Base-by-base conservation (phyloP, 2,888 invertebrate species). In the Microctonus aethiopoides region DNA sequence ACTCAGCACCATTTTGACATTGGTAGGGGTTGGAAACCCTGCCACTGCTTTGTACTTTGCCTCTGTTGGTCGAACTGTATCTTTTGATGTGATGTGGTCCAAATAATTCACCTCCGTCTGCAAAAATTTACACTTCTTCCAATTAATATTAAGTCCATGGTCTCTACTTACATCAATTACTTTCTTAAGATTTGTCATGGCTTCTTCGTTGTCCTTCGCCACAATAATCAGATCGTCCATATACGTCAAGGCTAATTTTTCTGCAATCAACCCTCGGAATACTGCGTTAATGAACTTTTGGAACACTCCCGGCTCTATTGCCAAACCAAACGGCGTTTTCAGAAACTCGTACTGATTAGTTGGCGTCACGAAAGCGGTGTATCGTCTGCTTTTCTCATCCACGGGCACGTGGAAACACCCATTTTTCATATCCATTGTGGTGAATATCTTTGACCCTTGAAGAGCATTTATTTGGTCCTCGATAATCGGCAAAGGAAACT, bases 381-480 rank as follows among this genome's bases (percentile, higher is more conserved):
- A 51, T 9, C 11, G 16, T 24, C 3, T 52, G 61, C 10, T 46
- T 29, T 81, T 7, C 29, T 29, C 7, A 29, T 29, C 4, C 3
- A 29, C 29, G 3, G 29, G 29, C 4, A 29, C 29, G 29, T 29
- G 7, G 7, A 29, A 29, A 7, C 29, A 29, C 29, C 29, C 29
- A 29, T 29, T 81, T 4, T 78, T 77, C 1, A 84, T 60, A 59
- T 76, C 67, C 10, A 76, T 16, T 10, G 68, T 71, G 3, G 29
- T 69, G 54, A 68, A 76, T 7, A 73, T 51, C 36, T 63, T 75
- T 1, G 74, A 72, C 3, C 60, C 73, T 41, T 71, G 72, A n/a
- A 74, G 34, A 10, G 75, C 71, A 34, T 82, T 76, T 1, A 84
- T 32, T 62, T 78, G 78, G 51, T 83, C 82, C 10, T 83, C 75